A percentile compares a stretch with the other conserved stretches of the same genome.
Conservation (phyloP, 2,797 vertebrate species). For the Anas flavirostris region DNA sequence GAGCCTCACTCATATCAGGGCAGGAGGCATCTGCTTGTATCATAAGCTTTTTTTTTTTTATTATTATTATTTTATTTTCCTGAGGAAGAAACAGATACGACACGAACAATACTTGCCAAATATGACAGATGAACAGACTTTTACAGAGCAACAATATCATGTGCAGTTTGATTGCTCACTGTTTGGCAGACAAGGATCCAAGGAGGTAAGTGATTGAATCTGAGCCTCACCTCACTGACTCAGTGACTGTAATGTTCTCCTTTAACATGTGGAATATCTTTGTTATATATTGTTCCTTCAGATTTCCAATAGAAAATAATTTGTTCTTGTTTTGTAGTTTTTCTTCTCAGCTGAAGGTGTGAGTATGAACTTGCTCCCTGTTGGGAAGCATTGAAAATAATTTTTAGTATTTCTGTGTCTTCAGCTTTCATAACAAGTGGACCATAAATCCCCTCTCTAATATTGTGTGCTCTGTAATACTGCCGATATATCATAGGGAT, state of each 20-base stretch:
- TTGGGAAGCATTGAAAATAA: not conserved
- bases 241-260: not conserved
- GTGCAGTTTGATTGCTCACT: slow-evolving; percentile 39
- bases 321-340: not conserved
- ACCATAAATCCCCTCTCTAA: not conserved
- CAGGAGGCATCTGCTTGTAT: not conserved
- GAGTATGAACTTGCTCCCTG: not conserved
- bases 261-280: not conserved
- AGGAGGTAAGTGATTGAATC: not conserved
- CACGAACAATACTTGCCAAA: slow-evolving; percentile 11
- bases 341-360: not conserved
- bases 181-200: not conserved
- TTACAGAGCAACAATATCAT: slow-evolving; percentile 14
- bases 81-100: slow-evolving; percentile 28
- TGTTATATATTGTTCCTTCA: not conserved
- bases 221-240: not conserved
- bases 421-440: not conserved
- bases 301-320: not conserved
- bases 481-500: not conserved
- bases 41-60: not conserved
- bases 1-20: not conserved
- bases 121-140: slow-evolving; percentile 39
- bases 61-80: not conserved
- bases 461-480: not conserved
- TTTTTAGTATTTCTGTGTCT: not conserved